Evolutionary conservation across 2,888 invertebrate species (phyloP), one percentile per base, ranked within the genome.

Genomic region (Watsonalla cultraria): DNA sequence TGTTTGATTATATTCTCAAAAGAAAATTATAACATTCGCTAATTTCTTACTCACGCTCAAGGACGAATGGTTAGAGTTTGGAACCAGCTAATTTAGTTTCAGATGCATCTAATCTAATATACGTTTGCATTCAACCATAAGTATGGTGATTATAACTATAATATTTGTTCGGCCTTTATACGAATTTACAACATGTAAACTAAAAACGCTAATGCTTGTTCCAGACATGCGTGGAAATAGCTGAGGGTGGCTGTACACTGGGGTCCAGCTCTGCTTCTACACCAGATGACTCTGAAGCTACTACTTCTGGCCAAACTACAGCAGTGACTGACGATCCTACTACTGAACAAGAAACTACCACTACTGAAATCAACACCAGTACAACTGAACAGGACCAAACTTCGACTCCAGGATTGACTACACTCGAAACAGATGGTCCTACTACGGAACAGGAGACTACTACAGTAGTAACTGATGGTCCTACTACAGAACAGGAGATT

Each of bases 181-280:
- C 24, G 24, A 24, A 4, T 4, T 24, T 24, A 24, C 24, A 24
- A 24, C 1, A 24, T 24, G 24, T 45, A 11, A 45, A 6, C 8
- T 6, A 45, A n/a, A n/a, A n/a, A n/a, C 6, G 11, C 45, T 45
- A 45, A 46, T 46, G 8, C n/a, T 47, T 11, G 7, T 48, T 54
- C 34, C 54, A 59, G 58, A 1, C 15, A 2, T 59, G 58, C 9
- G 52, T 51, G 0, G 13, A 8, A 14, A 55, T 57, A 14, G 52
- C 51, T 8, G 52, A 56, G 55, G 53, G 54, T 14, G 57, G 55
- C 6, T 52, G 52, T 15, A 48, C 48, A 2, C 48, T 48, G 13
- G 35, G 48, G 8, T 7, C 11, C 2, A 37, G n/a, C 7, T 13
- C 37, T 37, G 37, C 1, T 9, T 5, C 37, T 9, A 37, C 37